Base-by-base conservation (phyloP, 2,888 invertebrate genomes). In the Phalera bucephala region DNA sequence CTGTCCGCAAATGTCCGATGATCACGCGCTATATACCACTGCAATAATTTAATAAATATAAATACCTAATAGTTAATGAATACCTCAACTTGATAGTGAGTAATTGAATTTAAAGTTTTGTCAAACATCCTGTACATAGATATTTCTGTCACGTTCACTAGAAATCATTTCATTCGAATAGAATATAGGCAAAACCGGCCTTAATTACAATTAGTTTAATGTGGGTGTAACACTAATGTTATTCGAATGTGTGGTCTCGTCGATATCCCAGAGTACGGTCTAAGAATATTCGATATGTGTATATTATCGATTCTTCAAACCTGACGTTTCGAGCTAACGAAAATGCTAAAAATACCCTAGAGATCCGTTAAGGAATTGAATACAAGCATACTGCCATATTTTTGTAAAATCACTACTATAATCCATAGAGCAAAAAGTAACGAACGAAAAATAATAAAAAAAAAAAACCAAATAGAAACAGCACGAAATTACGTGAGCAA, bases 371-470 rank as follows among this genome's bases (percentile, higher is more conserved):
- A 76, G 86, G 86, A 88, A 88, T 88, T 88, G 86, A 88, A 81
- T 70, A 72, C 75, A 80, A 80, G 74, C 64, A 78, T 78, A 88
- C 88, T 88, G 88, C 87, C 88, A 88, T 81, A 80, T 75, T 80
- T 79, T 80, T 79, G 63, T 82, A 79, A 74, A 60, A 57, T 52
- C 68, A 46, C 41, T 47, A 44, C 25, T 36, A 36, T 47, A 44
- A 45, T 40, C 49, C 47, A 52, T 52, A 68, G 63, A 71, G 63
- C 29, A 60, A 64, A 59, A 63, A 59, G 54, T 60, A 63, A 58
- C 54, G 51, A 65, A 71, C 52, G 46, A 62, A 56, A n/a, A n/a
- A 61, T 64, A 68, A 59, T 64, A 72, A 71, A 75, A 77, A 75
- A 67, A 68, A 64, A 42, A 35, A 45, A 51, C 53, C 41, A 31